Conservation (phyloP, 1,140 invertebrate genomes). For the Eueides isabella region DNA sequence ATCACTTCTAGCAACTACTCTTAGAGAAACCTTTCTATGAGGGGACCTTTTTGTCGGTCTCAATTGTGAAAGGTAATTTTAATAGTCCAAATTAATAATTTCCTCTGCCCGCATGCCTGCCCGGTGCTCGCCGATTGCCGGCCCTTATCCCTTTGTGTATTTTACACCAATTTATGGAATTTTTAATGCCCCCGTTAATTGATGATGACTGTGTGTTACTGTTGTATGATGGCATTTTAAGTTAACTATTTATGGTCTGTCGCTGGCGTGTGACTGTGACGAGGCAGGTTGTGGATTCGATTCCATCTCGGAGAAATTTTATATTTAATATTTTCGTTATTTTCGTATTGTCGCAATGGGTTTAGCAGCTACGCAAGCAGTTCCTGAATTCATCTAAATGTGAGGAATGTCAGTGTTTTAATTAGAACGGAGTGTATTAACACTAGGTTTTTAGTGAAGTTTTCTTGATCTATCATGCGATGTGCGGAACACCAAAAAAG, state of each 20-base stretch:
- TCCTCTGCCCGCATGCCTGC: slow-evolving; percentile 56
- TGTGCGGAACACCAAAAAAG: too few species aligned
- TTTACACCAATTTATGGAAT: slow-evolving; percentile 52
- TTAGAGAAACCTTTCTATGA: slow-evolving; percentile 36
- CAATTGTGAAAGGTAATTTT: slow-evolving; percentile 63
- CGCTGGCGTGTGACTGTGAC: too few species aligned
- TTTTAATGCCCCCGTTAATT: slow-evolving; percentile 45
- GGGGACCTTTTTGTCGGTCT: slow-evolving; percentile 55
- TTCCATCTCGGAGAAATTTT: too few species aligned
- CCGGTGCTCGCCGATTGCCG: slow-evolving; percentile 46
- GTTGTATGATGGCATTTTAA: slow-evolving; percentile 1
- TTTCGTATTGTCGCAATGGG: too few species aligned
- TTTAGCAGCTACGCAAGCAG: too few species aligned
- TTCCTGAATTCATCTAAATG: too few species aligned
- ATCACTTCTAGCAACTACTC: slow-evolving; percentile 20
- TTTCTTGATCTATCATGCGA: too few species aligned
- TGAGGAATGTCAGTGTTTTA: too few species aligned
- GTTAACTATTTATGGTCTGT: not conserved
- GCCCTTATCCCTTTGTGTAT: slow-evolving; percentile 57
- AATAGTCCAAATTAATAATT: slow-evolving; percentile 66
- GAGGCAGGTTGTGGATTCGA: too few species aligned
- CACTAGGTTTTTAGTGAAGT: too few species aligned
- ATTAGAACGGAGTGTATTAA: too few species aligned
- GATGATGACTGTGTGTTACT: slow-evolving; percentile 31
- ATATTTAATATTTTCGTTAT: too few species aligned